Evolutionary conservation across 2,797 vertebrate genomes (phyloP), one percentile per base, ranked within the genome.

Genomic region (Ptychadena robeensis): DNA sequence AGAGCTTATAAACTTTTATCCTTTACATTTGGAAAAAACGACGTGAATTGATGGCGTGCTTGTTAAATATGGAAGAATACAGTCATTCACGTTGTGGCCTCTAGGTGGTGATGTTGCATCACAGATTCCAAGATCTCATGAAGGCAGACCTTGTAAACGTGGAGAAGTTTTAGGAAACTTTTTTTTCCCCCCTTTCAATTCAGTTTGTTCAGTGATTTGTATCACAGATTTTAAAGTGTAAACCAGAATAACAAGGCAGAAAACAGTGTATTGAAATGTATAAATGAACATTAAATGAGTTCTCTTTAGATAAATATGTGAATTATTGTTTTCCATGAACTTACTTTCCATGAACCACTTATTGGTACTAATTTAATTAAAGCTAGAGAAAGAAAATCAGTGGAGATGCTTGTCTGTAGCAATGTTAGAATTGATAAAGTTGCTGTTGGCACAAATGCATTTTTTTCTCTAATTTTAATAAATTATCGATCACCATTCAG

Each of bases 31-130:
- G 90, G 87, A 15, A 87, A 91, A 90, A 91, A 87, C 70, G 73
- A 86, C 84, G 77, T 92, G 87, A 84, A 86, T 88, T 86, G 90
- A 90, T 88, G 93, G 92, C 94, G 93, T 85, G 82, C 89, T 90
- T 82, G 72, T 90, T 91, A 90, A 90, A 90, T 88, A 79, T 88
- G 88, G 88, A 90, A 92, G 91, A 82, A 89, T 88, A 88, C 87
- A 87, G 88, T 84, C 86, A 89, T 86, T 74, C 91, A 88, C 89
- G 78, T 92, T 89, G 31, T 92, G 87, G 92, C 90, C 94, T 93
- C 92, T 93, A 94, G 94, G 91, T 94, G 94, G 94, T 92, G 93
- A 92, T 92, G 92, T 94, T 94, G 93, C 91, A 93, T 93, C 91
- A 92, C 66, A 93, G 91, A 93, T 80, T 0, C 30, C 86, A 88